Evolutionary conservation across 2,113 vertebrate genomes (phyloP).

Genomic region (Australoheros scitulus): DNA sequence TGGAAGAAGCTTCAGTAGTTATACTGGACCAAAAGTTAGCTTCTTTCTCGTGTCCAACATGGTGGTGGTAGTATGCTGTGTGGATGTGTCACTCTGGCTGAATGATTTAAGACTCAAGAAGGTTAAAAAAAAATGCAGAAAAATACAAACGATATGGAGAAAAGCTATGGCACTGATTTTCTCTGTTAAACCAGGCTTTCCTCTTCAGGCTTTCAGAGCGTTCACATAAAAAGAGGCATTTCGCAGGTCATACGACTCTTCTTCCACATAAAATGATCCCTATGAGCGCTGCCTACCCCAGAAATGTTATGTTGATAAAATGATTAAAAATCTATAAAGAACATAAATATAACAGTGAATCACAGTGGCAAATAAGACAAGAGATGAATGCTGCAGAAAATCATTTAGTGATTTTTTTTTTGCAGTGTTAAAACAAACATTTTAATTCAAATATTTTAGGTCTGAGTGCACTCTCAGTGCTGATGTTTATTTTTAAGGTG

Average conservation of each 20-base stretch:
- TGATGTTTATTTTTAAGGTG: neutral
- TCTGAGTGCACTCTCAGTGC: neutral
- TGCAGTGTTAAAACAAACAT: too few relatives aligned
- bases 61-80: neutral
- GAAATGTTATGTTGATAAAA: neutral
- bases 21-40: neutral
- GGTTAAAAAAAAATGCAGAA: neutral
- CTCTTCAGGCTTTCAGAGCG: neutral
- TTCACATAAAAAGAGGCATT: neutral
- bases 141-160: neutral
- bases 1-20: neutral
- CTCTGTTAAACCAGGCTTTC: neutral
- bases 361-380: neutral
- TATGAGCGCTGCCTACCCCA: neutral
- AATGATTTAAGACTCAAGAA: neutral
- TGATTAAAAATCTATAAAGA: neutral
- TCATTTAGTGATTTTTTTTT: neutral
- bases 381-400: neutral
- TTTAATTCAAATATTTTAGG: neutral
- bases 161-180: neutral
- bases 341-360: neutral
- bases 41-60: neutral
- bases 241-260: neutral
- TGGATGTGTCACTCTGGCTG: neutral
- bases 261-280: neutral